A percentile compares a stretch with the other conserved stretches of the same genome.
These are phyloP conservation scores for Narcine bancroftii DNA, from an alignment of 2,113 vertebrate species.

Conservation along the genomic window DNA sequence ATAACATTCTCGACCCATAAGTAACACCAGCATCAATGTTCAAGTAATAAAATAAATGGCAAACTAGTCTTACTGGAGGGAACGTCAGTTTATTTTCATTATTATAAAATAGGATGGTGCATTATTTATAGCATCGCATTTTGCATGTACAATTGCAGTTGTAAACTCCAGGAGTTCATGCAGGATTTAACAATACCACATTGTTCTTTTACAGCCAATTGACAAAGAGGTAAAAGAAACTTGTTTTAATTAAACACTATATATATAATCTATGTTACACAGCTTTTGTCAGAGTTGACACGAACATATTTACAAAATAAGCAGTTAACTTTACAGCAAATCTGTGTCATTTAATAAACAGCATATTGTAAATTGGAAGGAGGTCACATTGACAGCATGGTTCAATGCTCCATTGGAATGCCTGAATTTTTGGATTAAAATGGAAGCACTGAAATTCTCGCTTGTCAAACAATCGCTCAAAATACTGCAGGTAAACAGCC, in stretches of 20 bases:
- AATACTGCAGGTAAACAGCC: slow-evolving; percentile 34
- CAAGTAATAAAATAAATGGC: neutral
- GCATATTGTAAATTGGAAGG: slow-evolving; percentile 28
- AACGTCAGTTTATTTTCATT: slow-evolving; percentile 36
- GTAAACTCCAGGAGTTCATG: slow-evolving; percentile 27
- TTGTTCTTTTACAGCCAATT: slow-evolving; percentile 23
- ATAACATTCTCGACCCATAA: neutral
- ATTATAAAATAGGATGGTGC: slow-evolving; percentile 27
- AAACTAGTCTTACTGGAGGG: neutral
- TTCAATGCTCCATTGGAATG: slow-evolving; percentile 48
- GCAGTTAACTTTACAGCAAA: slow-evolving; percentile 61
- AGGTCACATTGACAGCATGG: slow-evolving; percentile 35
- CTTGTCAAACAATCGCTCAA: neutral
- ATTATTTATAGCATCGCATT: slow-evolving; percentile 31
- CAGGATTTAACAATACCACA: slow-evolving; percentile 30
- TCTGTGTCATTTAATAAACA: slow-evolving; percentile 50
- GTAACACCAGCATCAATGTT: neutral
- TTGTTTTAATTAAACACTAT: slow-evolving; percentile 19
- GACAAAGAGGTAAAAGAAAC: slow-evolving; percentile 14
- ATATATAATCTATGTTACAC: slow-evolving; percentile 37
- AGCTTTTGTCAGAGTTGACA: slow-evolving; percentile 47
- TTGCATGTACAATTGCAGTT: slow-evolving; percentile 29
- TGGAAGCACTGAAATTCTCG: slow-evolving; percentile 32
- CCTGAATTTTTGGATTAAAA: neutral
- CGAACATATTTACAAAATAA: slow-evolving; percentile 72